Base-by-base conservation (phyloP, 2,888 invertebrate genomes). In the Synergus itoensis region DNA sequence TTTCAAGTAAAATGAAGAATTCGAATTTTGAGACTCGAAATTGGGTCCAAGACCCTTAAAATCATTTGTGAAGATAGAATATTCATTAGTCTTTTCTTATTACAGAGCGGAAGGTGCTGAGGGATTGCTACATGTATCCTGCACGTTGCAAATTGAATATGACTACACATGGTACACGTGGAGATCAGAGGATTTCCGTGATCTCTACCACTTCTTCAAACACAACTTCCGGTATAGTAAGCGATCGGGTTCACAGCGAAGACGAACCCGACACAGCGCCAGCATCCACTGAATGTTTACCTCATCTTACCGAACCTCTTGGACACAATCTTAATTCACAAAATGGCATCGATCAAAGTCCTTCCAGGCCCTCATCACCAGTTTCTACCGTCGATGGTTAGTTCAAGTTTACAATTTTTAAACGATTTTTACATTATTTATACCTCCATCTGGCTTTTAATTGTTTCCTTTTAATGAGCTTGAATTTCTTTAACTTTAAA, bases 201-300 rank as follows among this genome's bases (percentile, higher is more conserved):
- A 98, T 98, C 90, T 98, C 98, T 81, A 97, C 96, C 88, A 97
- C 98, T 63, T 98, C 98, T 88, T 98, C 98, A n/a, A 98, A 98
- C 90, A 99, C 98, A 62, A 99, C 99, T 40, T 98, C 98, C 45
- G 99, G 99, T 80, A 98, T 99, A 87, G 98, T 98, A 67, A 98
- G 98, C 92, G 99, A 99, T 92, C 95, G 98, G 86, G 98, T 98
- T 79, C 98, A 98, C 91, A 98, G 98, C 78, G 97, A 98, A 93
- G 98, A 98, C 91, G 98, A 98, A 92, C 95, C 98, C 89, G 97
- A 97, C 93, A 97, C 96, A 8, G 97, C 96, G 28, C 97, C 97
- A n/a, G 96, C 96, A 4, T 97, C 97, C 1, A 96, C 96, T 8
- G 97, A 97, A 92, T 97, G 97, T 92, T 93, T 97, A 87, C 96